Evolutionary conservation across 92 coral and sea anemone genomes (phyloP), one percentile per base, ranked within the genome.

Genomic region (Phenganax subtilis): DNA sequence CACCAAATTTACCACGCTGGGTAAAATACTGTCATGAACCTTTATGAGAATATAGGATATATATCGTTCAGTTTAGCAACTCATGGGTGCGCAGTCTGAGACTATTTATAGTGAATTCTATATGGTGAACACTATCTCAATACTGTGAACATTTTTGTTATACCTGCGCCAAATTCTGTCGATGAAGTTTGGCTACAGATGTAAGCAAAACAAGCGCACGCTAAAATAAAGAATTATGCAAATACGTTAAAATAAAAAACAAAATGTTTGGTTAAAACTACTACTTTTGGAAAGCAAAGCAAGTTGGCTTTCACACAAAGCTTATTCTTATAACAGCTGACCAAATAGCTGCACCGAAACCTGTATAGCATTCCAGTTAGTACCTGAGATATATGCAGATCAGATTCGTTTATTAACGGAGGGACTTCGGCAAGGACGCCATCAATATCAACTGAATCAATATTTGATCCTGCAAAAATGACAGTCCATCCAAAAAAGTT

Each of bases 321-420:
- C 47, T 37, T 37, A 37, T 37, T 5, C 47, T 37, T 37, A 37
- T 37, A 37, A 61, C 6, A 61, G 9, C 15, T 31, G 31, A 70
- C 16, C 4, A 16, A 51, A 70, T 7, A 51, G 29, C 75, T 70
- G 55, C n/a, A 25, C 54, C 9, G 53, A 25, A 59, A 59, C 65
- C 16, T 59, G 65, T 59, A 59, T 59, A 59, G 27, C 27, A 55
- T 17, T 8, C 10, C n/a, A 9, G 27, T 75, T 20, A 10, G 64
- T 73, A 94, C 98, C 90, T 94, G 98, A n/a, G 98, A 94, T 59
- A 94, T 91, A 58, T 94, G 98, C 5, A 94, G 86, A 63, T 94
- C 98, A 82, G 97, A 90, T 63, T 94, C 98, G 75, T 90, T 94
- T 29, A 94, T 89, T 27, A 94, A 85, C 0, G 98, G 98, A 0